Base-by-base conservation (phyloP, 2,113 vertebrate genomes). In the Tragulus kanchil region DNA sequence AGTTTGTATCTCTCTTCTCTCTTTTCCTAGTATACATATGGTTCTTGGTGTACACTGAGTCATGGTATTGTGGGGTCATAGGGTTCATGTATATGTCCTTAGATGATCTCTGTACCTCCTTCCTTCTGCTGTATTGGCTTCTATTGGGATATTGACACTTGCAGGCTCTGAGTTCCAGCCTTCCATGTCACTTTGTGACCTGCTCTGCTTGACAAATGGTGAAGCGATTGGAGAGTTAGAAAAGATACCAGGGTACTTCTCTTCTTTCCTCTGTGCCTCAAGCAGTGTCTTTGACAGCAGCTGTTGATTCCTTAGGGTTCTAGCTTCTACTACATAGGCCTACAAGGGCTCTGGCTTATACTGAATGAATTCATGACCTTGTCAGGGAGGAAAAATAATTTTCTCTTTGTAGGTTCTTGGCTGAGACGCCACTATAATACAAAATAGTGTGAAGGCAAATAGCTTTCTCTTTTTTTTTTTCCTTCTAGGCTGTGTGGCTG, bases 331-430 rank as follows among this genome's bases (percentile, higher is more conserved):
- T 48, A 85, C 23, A 54, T 26, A 48, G 8, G 10, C 48, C 52
- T 54, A 31, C 13, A 8, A 9, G 17, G 26, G 8, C 79, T 78
- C 54, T 3, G 5, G 5, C 64, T 89, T 96, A 3, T 9, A 58
- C 0, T 42, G 17, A 93, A 79, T 59, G 26, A 90, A 17, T 3
- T 58, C 8, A 15, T 52, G 52, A 50, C 16, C 19, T 73, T 83
- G 25, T 83, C 58, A 84, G 58, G 58, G 8, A 83, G n/a, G 86
- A 75, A 94, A 62, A 83, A 64, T 26, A 54, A 89, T 89, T 94
- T 62, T 64, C 25, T 50, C 59, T 89, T 73, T 89, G 25, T 64
- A 84, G 58, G 12, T 75, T 75, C 86, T 83, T 64, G 78, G 65
- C 48, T 48, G 65, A 64, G 67, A 64, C n/a, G n/a, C n/a, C 19